These are phyloP conservation scores for Catharus fuscescens DNA, from an alignment of 2,113 vertebrate species.

Conservation along the genomic window DNA sequence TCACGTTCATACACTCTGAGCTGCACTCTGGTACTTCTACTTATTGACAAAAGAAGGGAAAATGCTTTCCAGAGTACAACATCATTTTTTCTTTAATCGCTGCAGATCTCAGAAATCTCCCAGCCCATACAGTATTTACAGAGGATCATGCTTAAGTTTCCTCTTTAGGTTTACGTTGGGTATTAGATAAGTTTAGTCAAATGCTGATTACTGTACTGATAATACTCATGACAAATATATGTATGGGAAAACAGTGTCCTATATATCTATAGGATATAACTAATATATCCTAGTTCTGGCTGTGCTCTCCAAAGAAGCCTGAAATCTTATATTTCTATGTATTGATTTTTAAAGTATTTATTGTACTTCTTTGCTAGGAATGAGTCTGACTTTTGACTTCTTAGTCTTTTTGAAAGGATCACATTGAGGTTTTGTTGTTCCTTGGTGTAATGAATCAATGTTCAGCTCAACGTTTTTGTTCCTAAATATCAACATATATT, in stretches of 20 bases:
- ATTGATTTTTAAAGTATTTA: neutral
- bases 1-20: neutral
- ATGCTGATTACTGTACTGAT: neutral
- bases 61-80: neutral
- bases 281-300: neutral
- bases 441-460: neutral
- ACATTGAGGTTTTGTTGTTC: neutral
- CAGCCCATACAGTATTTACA: neutral
- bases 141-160: neutral
- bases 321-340: neutral
- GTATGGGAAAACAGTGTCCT: neutral
- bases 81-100: neutral
- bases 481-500: neutral
- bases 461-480: neutral
- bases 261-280: too few species aligned
- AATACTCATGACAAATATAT: neutral
- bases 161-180: neutral
- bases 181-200: neutral
- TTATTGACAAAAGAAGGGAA: neutral
- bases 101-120: neutral
- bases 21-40: neutral
- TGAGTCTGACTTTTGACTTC: neutral
- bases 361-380: neutral
- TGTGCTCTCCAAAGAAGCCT: neutral
- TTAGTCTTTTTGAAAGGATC: neutral